These are phyloP conservation scores for Drosophila carrolli DNA, from an alignment of 1,140 invertebrate genomes.

Conservation along the genomic window DNA sequence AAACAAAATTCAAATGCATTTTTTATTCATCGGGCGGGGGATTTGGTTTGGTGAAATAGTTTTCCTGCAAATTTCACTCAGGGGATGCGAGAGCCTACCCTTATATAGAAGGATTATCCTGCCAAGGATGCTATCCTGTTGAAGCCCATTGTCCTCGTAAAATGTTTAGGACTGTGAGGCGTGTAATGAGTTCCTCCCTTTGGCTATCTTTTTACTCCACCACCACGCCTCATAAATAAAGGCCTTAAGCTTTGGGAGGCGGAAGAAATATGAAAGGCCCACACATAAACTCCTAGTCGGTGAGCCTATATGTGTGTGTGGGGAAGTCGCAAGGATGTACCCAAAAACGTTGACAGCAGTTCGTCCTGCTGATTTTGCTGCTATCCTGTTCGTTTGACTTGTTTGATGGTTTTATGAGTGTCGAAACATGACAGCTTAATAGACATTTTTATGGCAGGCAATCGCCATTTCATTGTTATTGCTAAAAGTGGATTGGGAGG, in stretches of 20 bases:
- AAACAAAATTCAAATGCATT: slow-evolving; percentile 62
- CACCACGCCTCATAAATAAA: slow-evolving; percentile 26
- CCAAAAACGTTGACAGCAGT: slow-evolving; percentile 62
- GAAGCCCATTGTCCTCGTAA: slow-evolving; percentile 5
- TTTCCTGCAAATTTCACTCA: not conserved
- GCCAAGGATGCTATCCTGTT: not conserved
- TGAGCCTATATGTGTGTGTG: slow-evolving; percentile 23
- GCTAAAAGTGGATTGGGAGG: slow-evolving; percentile 13
- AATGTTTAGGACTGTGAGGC: slow-evolving; percentile 7
- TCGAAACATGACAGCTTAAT: slow-evolving; percentile 78
- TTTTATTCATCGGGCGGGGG: slow-evolving; percentile 5
- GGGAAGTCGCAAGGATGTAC: slow-evolving; percentile 52
- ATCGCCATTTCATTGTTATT: slow-evolving; percentile 63
- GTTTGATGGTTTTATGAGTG: slow-evolving; percentile 83
- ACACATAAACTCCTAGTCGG: slow-evolving; percentile 24
- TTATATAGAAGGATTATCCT: slow-evolving; percentile 3
- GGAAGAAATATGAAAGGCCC: slow-evolving; percentile 23
- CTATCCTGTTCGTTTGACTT: slow-evolving; percentile 76
- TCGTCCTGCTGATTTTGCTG: slow-evolving; percentile 59
- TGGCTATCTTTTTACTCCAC: not conserved
- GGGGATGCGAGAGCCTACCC: slow-evolving; percentile 2
- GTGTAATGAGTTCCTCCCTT: slow-evolving; percentile 20
- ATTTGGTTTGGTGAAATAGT: not conserved
- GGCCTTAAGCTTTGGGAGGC: slow-evolving; percentile 4
- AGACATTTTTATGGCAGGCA: slow-evolving; percentile 67